Base-by-base conservation (phyloP, 2,888 invertebrate species). In the Platycheirus rosarum region DNA sequence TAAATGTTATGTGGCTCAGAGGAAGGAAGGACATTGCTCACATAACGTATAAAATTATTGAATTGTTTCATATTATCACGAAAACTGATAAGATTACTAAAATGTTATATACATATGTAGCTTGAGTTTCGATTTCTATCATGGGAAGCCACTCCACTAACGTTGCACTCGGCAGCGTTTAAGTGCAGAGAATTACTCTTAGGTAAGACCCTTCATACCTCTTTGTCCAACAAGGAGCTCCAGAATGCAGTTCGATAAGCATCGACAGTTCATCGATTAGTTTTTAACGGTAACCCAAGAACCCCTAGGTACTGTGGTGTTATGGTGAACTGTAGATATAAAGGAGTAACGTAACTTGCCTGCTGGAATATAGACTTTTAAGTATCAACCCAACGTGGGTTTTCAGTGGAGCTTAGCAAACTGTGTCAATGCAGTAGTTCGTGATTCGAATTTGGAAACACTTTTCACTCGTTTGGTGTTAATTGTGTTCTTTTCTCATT, bases 381-480 rank as follows among this genome's bases (percentile, higher is more conserved):
- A 42, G 60, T 26, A 46, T 16, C 46, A 75, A 46, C 18, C 16
- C 46, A 75, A 46, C 18, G 14, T 13, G 18, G 55, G 48, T 14
- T 70, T 48, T 65, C 49, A 49, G 71, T 32, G 62, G 40, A 37
- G 44, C 53, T 40, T 35, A 42, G 11, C 73, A 73, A 79, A 74
- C 46, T 79, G 68, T 74, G 78, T 62, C 78, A 79, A 74, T 79
- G 78, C 74, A 74, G 74, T 48, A 68, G 74, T 74, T 79, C 78
- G 73, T 79, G 78, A 62, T 74, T 55, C 42, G 53, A 68, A 68
- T 79, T 60, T 29, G 42, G 11, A 68, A 42, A 66, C 46, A 68
- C 62, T 71, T 78, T 66, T 29, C 37, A 66, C 66, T 60, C 20
- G 46, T 26, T 60, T 44, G 26, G 26, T 13, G 29, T 53, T 51